phyloP scores from a whole-genome alignment of 1,140 invertebrate genomes.

The Helicoverpa armigera region DNA sequence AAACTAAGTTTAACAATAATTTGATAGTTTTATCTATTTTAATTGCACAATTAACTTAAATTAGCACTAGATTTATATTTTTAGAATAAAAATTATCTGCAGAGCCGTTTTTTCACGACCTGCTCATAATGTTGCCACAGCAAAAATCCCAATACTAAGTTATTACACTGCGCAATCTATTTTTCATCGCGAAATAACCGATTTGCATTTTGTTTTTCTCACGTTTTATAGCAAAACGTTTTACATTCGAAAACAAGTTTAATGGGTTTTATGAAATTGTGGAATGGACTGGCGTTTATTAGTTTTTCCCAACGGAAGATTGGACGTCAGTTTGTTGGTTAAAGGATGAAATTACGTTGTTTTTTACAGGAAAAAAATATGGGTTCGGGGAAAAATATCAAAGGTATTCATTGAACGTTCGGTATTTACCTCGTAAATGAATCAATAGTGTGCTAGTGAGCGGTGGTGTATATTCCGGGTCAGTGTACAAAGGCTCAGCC shows the following conservation, averaged over 20 bases:
- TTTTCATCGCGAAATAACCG: slow-evolving; percentile 42
- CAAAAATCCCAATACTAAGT: too few relatives aligned
- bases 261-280: slow-evolving; percentile 12
- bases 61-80: too few relatives aligned
- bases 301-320: background rate
- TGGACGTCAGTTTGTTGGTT: background rate
- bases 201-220: slow-evolving; percentile 43
- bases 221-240: slow-evolving; percentile 19
- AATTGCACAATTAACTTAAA: too few relatives aligned
- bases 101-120: too few relatives aligned
- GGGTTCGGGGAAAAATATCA: too few relatives aligned
- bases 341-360: background rate
- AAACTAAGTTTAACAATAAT: too few relatives aligned
- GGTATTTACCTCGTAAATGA: background rate
- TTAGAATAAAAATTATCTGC: too few relatives aligned
- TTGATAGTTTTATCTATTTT: too few relatives aligned
- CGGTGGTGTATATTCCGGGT: slow-evolving; percentile 4
- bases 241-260: slow-evolving; percentile 26
- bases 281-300: slow-evolving; percentile 12
- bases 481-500: background rate
- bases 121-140: too few relatives aligned
- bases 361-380: background rate
- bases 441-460: slow-evolving; percentile 5
- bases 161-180: slow-evolving; percentile 44
- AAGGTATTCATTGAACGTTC: too few relatives aligned